Percentiles rank a stretch among this genome's conserved stretches.
phyloP scores from a whole-genome alignment of 2,888 invertebrate genomes.

The Dendrolimus pini region DNA sequence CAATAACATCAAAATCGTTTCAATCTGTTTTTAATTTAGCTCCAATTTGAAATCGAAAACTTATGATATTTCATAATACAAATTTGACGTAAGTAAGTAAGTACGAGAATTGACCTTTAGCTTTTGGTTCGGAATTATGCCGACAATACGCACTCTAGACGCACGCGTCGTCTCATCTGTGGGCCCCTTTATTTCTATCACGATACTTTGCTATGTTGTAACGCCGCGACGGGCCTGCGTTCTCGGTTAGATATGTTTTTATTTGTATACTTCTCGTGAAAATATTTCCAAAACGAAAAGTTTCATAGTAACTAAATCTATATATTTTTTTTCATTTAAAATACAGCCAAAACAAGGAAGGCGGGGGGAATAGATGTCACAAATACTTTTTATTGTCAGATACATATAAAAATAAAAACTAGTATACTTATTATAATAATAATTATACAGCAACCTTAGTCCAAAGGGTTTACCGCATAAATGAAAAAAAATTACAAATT shows the following conservation, averaged over 20 bases:
- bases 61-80: no score
- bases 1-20: no score
- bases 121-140: constrained; percentile 39
- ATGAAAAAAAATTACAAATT: no score
- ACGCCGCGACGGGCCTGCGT: constrained; percentile 16
- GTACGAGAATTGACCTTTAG: constrained; percentile 27
- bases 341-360: background rate
- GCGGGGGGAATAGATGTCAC: background rate
- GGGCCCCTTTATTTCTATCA: constrained; percentile 1
- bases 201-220: constrained; percentile 8
- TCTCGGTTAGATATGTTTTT: constrained; percentile 4
- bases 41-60: no score
- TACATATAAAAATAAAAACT: background rate
- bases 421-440: background rate
- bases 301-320: no score
- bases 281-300: no score
- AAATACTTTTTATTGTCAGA: background rate
- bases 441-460: background rate
- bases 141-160: constrained; percentile 11
- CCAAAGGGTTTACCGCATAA: no score
- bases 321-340: background rate
- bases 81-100: background rate
- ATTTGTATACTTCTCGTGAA: no score
- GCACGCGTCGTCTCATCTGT: constrained; percentile 1
- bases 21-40: no score